phyloP scores from a whole-genome alignment of 1,140 invertebrate species.

The Caenorhabditis latens region DNA sequence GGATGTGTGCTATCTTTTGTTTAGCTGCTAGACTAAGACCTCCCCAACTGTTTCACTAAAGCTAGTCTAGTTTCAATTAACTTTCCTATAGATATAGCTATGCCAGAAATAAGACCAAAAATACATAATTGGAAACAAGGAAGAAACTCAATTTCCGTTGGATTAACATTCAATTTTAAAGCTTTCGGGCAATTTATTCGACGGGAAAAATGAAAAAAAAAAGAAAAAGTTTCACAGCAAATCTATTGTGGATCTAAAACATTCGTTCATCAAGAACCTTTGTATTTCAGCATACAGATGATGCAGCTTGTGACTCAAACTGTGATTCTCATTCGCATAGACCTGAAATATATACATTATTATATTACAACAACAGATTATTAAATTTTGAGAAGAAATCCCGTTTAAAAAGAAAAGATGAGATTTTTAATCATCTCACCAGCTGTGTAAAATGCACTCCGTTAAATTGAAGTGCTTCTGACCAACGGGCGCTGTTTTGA shows the following conservation, averaged over 20 bases:
- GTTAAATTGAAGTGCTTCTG: conserved; percentile 69
- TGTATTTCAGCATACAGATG: conserved; percentile 70
- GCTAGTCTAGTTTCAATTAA: no score
- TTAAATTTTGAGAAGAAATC: neutral
- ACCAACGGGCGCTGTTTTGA: conserved; percentile 75
- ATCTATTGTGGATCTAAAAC: conserved; percentile 6
- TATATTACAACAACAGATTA: no score
- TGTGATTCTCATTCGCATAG: conserved; percentile 69
- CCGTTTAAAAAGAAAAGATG: neutral
- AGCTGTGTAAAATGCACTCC: conserved; percentile 75
- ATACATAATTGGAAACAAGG: no score
- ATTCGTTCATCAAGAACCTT: conserved; percentile 27
- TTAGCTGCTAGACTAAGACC: no score
- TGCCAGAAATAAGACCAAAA: no score
- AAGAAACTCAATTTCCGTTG: no score
- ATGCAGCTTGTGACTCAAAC: neutral
- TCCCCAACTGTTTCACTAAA: no score
- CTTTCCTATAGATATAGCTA: no score
- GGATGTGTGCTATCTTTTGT: neutral
- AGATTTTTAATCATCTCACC: conserved; percentile 62
- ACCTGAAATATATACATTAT: conserved; percentile 64
- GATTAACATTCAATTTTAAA: neutral
- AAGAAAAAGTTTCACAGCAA: neutral
- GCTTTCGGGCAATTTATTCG: neutral
- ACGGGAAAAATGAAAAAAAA: neutral